These are phyloP conservation scores for Scaptomyza pallida DNA, from an alignment of 1,140 invertebrate species.

Conservation along the genomic window DNA sequence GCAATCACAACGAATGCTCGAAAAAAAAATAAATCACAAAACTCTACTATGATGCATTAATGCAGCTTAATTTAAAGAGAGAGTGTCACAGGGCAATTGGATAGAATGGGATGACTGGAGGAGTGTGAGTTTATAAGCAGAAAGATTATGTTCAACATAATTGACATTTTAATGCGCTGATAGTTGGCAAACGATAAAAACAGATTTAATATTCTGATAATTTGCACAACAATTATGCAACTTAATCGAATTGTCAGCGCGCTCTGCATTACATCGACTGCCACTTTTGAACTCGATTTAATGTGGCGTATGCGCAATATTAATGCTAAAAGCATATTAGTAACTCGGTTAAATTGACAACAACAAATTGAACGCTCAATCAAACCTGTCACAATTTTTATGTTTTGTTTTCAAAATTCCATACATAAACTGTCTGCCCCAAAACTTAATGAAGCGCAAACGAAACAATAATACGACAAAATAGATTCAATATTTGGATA, in stretches of 20 bases:
- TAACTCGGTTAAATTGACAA: slow-evolving; percentile 5
- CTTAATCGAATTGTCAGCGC: slow-evolving; percentile 78
- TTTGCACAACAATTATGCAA: slow-evolving; percentile 69
- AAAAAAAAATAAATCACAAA: slow-evolving; percentile 57
- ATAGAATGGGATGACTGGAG: background rate
- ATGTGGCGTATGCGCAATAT: slow-evolving; percentile 48
- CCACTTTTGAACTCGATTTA: slow-evolving; percentile 13
- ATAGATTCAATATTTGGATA: slow-evolving; percentile 1
- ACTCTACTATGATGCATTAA: slow-evolving; percentile 46
- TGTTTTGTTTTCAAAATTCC: background rate
- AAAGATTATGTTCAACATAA: slow-evolving; percentile 63
- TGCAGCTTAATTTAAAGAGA: slow-evolving; percentile 37
- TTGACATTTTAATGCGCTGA: slow-evolving; percentile 81
- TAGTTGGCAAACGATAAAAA: slow-evolving; percentile 71
- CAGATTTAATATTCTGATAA: slow-evolving; percentile 82
- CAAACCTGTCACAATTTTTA: background rate
- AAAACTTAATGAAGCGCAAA: slow-evolving; percentile 15
- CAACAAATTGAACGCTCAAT: slow-evolving; percentile 12
- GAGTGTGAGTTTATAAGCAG: slow-evolving; percentile 4
- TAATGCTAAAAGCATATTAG: slow-evolving; percentile 8
- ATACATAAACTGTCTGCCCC: background rate
- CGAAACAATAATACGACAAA: background rate
- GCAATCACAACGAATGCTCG: slow-evolving; percentile 2
- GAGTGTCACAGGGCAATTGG: slow-evolving; percentile 13
- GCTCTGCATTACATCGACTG: slow-evolving; percentile 26